Evolutionary conservation across 2,888 invertebrate genomes (phyloP).

Genomic region (Chrysolina oricalcia): DNA sequence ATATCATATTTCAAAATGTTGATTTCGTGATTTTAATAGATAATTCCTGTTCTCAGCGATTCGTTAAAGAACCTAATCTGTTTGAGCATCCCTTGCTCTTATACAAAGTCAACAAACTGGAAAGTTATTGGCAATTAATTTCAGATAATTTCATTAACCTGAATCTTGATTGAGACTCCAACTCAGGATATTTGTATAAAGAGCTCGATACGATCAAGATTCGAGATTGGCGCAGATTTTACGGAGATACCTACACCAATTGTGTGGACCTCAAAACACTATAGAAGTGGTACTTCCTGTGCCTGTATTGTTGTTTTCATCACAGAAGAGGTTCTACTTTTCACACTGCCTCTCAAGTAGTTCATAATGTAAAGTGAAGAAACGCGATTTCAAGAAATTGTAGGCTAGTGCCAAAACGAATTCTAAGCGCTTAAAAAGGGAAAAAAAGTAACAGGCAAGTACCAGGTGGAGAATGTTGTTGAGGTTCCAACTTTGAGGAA

Average conservation of each 20-base stretch:
- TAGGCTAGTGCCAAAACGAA: too few species aligned
- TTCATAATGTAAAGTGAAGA: background rate
- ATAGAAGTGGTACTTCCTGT: slow-evolving; percentile 44
- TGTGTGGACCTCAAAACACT: slow-evolving; percentile 42
- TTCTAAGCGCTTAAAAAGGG: too few species aligned
- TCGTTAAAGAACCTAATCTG: slow-evolving; percentile 2
- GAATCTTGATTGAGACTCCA: background rate
- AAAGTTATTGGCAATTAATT: slow-evolving; percentile 23
- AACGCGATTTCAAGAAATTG: background rate
- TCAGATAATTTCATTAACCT: slow-evolving; percentile 16
- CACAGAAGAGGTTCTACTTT: slow-evolving; percentile 34
- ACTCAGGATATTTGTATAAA: slow-evolving; percentile 21
- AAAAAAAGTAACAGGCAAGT: too few species aligned
- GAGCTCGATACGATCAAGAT: background rate
- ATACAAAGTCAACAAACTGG: slow-evolving; percentile 17
- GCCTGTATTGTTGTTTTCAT: slow-evolving; percentile 36
- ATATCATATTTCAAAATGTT: too few species aligned
- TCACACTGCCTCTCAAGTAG: slow-evolving; percentile 38
- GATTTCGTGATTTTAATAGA: too few species aligned
- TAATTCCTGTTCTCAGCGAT: too few species aligned
- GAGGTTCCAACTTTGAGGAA: too few species aligned
- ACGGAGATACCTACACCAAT: slow-evolving; percentile 38
- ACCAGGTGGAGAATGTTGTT: too few species aligned
- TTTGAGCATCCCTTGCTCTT: slow-evolving; percentile 22
- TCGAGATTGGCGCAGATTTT: slow-evolving; percentile 14